Conservation (phyloP, 2,113 vertebrate genomes). For the Paracanthobrama guichenoti region DNA sequence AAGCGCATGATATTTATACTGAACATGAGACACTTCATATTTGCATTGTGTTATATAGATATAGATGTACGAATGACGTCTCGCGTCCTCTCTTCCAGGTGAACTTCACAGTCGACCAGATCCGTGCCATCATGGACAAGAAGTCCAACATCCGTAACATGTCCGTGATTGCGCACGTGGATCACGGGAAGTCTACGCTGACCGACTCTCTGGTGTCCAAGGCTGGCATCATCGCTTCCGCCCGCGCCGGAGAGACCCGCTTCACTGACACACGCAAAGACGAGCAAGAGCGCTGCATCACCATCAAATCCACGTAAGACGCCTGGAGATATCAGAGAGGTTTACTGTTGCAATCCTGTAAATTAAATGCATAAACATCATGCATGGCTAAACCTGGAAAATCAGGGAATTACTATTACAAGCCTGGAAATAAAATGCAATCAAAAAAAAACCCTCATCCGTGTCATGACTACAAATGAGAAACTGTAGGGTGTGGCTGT, state of each 20-base stretch:
- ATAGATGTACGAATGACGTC: too few relatives aligned
- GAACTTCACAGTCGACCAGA: slow-evolving; percentile 98
- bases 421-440: not conserved
- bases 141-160: slow-evolving; percentile 98
- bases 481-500: not conserved
- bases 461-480: too few relatives aligned
- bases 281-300: slow-evolving; percentile 96
- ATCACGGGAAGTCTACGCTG: slow-evolving; percentile 94
- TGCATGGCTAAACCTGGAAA: not conserved
- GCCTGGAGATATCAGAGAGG: too few relatives aligned
- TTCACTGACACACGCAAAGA: slow-evolving; percentile 97
- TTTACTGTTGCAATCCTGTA: not conserved
- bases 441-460: too few relatives aligned
- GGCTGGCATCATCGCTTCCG: slow-evolving; percentile 92
- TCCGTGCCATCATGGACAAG: slow-evolving; percentile 98
- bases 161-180: slow-evolving; percentile 97
- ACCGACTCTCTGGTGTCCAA: slow-evolving; percentile 96
- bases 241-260: slow-evolving; percentile 90
- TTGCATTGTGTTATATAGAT: too few relatives aligned
- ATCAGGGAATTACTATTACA: not conserved
- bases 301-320: slow-evolving; percentile 96
- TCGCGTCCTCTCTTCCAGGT: slow-evolving; percentile 70
- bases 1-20: too few relatives aligned
- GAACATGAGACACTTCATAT: too few relatives aligned
- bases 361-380: not conserved